Percentiles rank a stretch among this genome's conserved stretches.
Conservation (phyloP, 2,113 vertebrate genomes). For the Montifringilla adamsi region DNA sequence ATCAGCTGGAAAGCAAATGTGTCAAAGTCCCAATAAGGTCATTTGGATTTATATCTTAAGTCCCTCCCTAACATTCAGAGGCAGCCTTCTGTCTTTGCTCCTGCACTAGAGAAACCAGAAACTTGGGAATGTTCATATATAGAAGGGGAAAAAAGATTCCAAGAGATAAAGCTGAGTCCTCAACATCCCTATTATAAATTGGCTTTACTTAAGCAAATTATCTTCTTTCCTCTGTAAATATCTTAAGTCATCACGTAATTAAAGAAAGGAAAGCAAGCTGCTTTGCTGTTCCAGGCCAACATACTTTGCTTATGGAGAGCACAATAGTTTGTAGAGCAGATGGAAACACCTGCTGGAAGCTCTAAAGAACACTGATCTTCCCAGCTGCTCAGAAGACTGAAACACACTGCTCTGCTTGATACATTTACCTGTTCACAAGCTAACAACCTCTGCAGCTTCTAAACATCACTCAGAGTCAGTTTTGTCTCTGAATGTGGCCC, state of each 20-base stretch:
- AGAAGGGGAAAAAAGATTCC: neutral
- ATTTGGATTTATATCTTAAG: neutral
- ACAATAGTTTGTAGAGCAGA: neutral
- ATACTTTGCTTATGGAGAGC: neutral
- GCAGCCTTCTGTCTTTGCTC: neutral
- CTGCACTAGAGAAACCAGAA: neutral
- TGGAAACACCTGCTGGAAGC: neutral
- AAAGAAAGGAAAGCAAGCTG: slow-evolving; percentile 4
- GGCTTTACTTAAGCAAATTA: neutral
- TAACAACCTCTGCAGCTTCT: neutral
- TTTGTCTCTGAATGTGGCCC: neutral
- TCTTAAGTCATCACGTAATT: neutral
- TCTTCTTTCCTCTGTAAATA: neutral
- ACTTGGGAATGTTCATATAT: neutral
- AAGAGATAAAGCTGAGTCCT: neutral
- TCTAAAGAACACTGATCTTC: neutral
- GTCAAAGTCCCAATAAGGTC: neutral
- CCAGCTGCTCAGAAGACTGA: neutral
- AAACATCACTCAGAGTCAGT: neutral
- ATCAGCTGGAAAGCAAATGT: slow-evolving; percentile 7
- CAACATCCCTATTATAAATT: neutral
- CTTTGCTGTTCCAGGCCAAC: neutral
- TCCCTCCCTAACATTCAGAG: neutral
- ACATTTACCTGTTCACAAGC: neutral
- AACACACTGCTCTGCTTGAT: neutral